Evolutionary conservation across 2,888 invertebrate species (phyloP), one percentile per base, ranked within the genome.

Genomic region (Cephus rjabovi): DNA sequence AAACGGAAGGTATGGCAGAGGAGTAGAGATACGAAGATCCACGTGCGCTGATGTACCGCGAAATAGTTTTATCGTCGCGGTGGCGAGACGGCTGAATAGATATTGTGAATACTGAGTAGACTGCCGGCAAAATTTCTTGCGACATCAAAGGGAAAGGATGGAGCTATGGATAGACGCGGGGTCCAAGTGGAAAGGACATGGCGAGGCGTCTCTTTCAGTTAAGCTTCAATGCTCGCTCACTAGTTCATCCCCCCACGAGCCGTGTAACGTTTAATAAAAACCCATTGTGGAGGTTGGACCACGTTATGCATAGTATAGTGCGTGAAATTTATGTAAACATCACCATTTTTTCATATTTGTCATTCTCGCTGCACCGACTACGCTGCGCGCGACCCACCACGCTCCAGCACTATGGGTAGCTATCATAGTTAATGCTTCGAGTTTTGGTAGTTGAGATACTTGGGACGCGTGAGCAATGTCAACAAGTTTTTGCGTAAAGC

Each of bases 91-190:
- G 56, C 23, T 23, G 56, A 15, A 23, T 9, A 1, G 23, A 56
- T 23, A 23, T 56, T 56, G 23, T 2, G 56, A 15, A 56, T 23
- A 56, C 56, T 9, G 23, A 56, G 56, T 56, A 56, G 56, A 23
- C 56, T 56, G 9, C 56, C 23, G 30, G 31, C 11, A 77, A 77
- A 73, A 78, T 84, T 83, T 84, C 81, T 83, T 82, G 75, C 76
- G 83, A 86, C 85, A 83, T 87, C 87, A 87, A 87, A 87, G 86
- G 56, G 77, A 83, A 86, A 83, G 79, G 80, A 84, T 82, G 75
- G 75, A 76, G 76, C 73, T 80, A 78, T 78, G 75, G 76, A 78
- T 75, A 76, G 77, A 56, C 70, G 79, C 37, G 71, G 40, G 71
- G 68, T 71, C 71, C 40, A 34, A 75, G 34, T 37, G 75, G 31